Conservation (phyloP, 2,113 vertebrate genomes). For the Scytalopus superciliaris region DNA sequence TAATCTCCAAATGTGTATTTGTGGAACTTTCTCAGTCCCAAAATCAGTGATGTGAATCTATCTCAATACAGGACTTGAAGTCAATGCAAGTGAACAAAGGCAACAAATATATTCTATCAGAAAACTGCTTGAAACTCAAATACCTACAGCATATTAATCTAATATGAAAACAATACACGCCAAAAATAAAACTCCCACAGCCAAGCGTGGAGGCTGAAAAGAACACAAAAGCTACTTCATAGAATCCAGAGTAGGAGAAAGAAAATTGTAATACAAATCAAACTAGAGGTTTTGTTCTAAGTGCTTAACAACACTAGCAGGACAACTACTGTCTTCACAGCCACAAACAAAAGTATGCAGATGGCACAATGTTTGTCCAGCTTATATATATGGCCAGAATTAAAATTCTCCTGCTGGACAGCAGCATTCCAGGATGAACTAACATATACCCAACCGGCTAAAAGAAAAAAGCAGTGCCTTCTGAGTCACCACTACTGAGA, state of each 20-base stretch:
- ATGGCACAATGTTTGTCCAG: background rate
- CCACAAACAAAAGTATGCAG: background rate
- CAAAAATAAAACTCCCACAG: background rate
- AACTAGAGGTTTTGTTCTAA: background rate
- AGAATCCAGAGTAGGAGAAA: background rate
- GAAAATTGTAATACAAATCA: background rate
- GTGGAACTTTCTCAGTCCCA: background rate
- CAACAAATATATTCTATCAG: background rate
- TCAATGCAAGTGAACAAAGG: background rate
- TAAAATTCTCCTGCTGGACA: background rate
- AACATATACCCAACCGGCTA: background rate
- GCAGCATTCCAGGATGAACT: background rate
- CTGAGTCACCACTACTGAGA: background rate
- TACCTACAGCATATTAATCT: background rate
- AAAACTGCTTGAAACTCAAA: background rate
- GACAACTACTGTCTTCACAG: background rate
- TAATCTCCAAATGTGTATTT: background rate
- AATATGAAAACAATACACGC: background rate
- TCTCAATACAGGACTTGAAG: background rate
- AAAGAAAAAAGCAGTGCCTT: background rate
- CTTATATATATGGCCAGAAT: background rate
- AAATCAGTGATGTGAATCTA: background rate
- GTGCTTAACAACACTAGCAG: background rate
- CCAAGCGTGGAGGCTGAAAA: background rate
- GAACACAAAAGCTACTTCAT: background rate